Percentiles rank a stretch among this genome's conserved stretches.
Conservation (phyloP, 2,113 vertebrate genomes). For the Sebastes fasciatus region DNA sequence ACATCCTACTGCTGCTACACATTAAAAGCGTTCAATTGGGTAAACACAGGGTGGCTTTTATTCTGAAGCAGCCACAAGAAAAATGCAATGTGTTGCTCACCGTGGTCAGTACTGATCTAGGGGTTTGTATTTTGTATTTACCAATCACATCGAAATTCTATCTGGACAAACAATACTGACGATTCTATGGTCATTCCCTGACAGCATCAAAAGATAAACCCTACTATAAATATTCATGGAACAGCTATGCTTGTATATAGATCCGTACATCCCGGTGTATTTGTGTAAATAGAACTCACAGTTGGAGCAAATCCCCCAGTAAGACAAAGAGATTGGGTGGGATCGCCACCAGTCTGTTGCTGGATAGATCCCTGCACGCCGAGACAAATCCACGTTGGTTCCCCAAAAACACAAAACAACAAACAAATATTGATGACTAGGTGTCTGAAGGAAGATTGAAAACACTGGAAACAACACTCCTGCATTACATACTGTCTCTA, state of each 20-base stretch:
- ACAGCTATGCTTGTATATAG: not conserved
- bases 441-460: not conserved
- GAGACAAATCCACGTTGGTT: constrained; percentile 65
- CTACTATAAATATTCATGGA: constrained; percentile 11
- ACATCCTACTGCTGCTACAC: not conserved
- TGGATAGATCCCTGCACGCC: constrained; percentile 90
- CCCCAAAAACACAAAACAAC: constrained; percentile 15
- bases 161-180: too few relatives aligned
- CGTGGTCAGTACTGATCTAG: not conserved
- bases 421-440: constrained; percentile 1
- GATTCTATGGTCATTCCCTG: not conserved
- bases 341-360: constrained; percentile 90
- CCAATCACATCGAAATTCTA: not conserved
- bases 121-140: not conserved
- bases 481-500: not conserved
- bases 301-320: constrained; percentile 92
- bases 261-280: constrained; percentile 7
- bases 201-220: not conserved
- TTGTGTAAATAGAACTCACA: constrained; percentile 88
- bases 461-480: not conserved
- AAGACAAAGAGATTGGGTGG: constrained; percentile 88
- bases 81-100: not conserved
- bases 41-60: not conserved
- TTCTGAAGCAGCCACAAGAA: not conserved
- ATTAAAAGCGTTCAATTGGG: too few relatives aligned